Base-by-base conservation (phyloP, 2,888 invertebrate species). In the Euplagia quadripunctaria region DNA sequence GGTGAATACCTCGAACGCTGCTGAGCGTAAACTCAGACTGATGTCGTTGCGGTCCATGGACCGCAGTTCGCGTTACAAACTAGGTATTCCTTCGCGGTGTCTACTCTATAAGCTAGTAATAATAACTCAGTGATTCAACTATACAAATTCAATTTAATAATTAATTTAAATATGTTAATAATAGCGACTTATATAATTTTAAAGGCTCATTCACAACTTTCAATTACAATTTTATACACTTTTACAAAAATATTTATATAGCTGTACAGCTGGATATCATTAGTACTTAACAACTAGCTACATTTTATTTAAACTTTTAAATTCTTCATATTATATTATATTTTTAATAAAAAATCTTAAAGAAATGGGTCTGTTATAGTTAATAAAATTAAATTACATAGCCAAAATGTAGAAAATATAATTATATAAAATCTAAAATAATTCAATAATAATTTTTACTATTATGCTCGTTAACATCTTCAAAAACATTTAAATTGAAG, bases 351-450 rank as follows among this genome's bases (percentile, higher is more conserved):
- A 20, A 6, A 49, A 20, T 2, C 51, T 17, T 9, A 51, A 31
- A 66, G 51, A 41, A 51, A 17, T 17, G 31, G 11, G 31, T 16
- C 4, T n/a, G 31, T 66, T 51, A 69, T 2, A 16, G 16, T 16
- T 1, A 68, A 68, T 9, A 58, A 58, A 58, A 55, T 14, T 55
- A 17, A 66, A 74, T 71, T 61, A 43, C 31, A 61, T 58, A 76
- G 81, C 87, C 85, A 87, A 78, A 87, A 83, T 80, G 84, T 84
- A 83, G 82, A 82, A 70, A 63, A 81, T 31, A 31, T 64, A 52
- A 73, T 73, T 72, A 70, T 55, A 64, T 61, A 69, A 17, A 64
- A 17, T 67, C 20, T 64, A 79, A 20, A 72, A 65, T 46, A 68
- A 65, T 64, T 42, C 71, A 74, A 68, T 71, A 71, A 51, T 73